Evolutionary conservation across 2,797 vertebrate species (phyloP).

Genomic region (Petrocephalus sullivani): DNA sequence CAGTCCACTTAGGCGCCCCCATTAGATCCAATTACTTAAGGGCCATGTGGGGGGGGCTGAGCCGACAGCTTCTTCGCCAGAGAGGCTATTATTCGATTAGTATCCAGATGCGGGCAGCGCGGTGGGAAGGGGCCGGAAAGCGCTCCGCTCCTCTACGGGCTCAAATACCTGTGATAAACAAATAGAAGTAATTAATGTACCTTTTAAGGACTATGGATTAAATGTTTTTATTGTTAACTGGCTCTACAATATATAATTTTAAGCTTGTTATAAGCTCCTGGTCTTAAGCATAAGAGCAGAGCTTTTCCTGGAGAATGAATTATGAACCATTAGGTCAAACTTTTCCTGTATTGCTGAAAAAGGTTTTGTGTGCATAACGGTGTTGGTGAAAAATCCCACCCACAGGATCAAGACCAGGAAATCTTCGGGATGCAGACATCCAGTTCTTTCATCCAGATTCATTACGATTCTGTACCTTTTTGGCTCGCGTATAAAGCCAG

Average conservation of each 20-base stretch:
- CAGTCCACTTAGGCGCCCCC: background rate
- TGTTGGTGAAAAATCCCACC: background rate
- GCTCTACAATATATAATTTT: background rate
- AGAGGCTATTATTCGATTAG: conserved; percentile 9
- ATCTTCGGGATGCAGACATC: background rate
- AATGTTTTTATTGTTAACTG: background rate
- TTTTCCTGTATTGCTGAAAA: background rate
- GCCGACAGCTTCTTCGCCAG: background rate
- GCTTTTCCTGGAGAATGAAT: background rate
- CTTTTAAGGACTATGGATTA: background rate
- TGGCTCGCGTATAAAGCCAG: background rate
- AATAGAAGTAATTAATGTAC: background rate
- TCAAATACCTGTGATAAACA: background rate
- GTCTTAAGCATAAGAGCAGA: background rate
- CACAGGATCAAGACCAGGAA: background rate
- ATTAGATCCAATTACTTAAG: conserved; percentile 5
- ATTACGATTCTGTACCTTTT: background rate
- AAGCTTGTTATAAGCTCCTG: background rate
- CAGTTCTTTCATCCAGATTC: background rate
- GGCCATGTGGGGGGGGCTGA: background rate
- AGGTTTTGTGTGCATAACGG: background rate
- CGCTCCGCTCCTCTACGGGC: background rate
- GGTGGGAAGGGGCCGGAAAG: background rate
- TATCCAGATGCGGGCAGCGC: background rate
- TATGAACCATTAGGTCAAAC: background rate